A percentile compares a stretch with the other conserved stretches of the same genome.
phyloP scores from a whole-genome alignment of 2,113 vertebrate species.

The Brachirus orientalis region DNA sequence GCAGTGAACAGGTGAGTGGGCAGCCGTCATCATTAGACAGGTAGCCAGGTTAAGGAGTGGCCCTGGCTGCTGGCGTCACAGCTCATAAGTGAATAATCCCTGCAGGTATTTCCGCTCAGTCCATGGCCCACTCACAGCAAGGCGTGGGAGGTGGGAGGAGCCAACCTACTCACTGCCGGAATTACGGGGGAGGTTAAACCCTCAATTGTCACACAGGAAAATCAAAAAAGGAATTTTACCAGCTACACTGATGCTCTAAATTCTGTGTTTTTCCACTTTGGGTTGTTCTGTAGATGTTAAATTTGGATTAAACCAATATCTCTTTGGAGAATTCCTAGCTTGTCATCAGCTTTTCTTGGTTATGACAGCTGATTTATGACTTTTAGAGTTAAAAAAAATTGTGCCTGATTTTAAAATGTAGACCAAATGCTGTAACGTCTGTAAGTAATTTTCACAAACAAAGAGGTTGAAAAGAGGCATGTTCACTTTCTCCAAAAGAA shows the following conservation, averaged over 20 bases:
- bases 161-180: conserved; percentile 45
- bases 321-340: background rate
- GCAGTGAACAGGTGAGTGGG: conserved; percentile 75
- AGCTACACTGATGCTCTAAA: conserved; percentile 8
- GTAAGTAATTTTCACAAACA: conserved; percentile 4
- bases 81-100: conserved; percentile 56
- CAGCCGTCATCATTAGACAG: conserved; percentile 69
- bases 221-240: conserved; percentile 61
- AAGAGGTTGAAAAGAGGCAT: conserved; percentile 1
- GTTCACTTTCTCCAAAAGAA: conserved; percentile 34
- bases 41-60: conserved; percentile 76
- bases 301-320: background rate
- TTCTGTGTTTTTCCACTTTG: conserved; percentile 48
- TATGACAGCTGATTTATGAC: background rate
- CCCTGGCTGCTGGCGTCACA: conserved; percentile 65
- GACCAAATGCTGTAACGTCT: conserved; percentile 21
- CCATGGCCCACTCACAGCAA: conserved; percentile 50
- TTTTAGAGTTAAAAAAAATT: conserved; percentile 11
- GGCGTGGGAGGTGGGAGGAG: conserved; percentile 71
- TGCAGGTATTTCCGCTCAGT: conserved; percentile 73
- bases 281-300: background rate
- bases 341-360: background rate
- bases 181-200: conserved; percentile 49
- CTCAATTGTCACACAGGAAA: conserved; percentile 57
- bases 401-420: conserved; percentile 12